phyloP scores from a whole-genome alignment of 2,113 vertebrate genomes.

The Alectura lathami region DNA sequence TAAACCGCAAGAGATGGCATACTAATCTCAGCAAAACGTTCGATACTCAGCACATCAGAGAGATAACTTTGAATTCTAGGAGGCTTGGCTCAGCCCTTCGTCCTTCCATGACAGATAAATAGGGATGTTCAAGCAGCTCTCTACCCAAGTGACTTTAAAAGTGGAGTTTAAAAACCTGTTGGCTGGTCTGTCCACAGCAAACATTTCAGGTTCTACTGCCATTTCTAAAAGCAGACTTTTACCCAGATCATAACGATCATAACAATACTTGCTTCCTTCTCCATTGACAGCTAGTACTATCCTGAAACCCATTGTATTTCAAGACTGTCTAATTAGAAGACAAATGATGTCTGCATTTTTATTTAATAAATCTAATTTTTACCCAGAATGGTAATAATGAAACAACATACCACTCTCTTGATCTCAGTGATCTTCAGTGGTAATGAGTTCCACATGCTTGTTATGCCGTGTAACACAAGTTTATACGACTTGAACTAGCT shows the following conservation, averaged over 20 bases:
- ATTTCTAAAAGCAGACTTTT: not conserved
- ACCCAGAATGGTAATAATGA: not conserved
- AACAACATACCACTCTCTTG: not conserved
- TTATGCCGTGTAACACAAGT: not conserved
- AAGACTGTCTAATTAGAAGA: not conserved
- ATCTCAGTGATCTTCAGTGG: not conserved
- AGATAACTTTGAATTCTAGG: not conserved
- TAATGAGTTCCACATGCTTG: not conserved
- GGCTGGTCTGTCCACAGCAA: not conserved
- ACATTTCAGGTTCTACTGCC: not conserved
- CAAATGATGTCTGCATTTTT: not conserved
- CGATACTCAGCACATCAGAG: slow-evolving; percentile 4
- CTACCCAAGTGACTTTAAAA: not conserved
- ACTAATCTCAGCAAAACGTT: not conserved
- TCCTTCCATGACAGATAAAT: not conserved
- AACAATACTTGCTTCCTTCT: not conserved
- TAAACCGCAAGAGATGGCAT: not conserved
- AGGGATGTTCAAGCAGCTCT: not conserved
- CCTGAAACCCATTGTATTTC: not conserved
- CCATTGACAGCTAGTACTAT: not conserved
- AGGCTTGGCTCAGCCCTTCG: not conserved
- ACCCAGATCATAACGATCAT: not conserved
- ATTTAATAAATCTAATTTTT: slow-evolving; percentile 1
- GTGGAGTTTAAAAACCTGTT: not conserved
- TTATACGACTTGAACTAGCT: not conserved